Percentiles rank a stretch among this genome's conserved stretches.
phyloP scores from a whole-genome alignment of 2,888 invertebrate species.

The Molanna angustata region DNA sequence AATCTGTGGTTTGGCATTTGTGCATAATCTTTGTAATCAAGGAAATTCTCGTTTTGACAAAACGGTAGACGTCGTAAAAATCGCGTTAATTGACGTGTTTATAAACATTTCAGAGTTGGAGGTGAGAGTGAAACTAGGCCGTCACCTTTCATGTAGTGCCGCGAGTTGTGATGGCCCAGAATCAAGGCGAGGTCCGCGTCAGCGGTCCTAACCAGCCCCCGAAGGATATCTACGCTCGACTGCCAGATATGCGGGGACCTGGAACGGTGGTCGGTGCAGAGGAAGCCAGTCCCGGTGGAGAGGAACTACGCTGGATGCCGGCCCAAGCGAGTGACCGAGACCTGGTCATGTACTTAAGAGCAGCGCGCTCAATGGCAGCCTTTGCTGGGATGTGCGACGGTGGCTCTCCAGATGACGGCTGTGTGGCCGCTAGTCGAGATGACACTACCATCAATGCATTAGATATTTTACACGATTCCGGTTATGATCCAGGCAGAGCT shows the following conservation, averaged over 20 bases:
- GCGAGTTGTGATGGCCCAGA: slow-evolving; percentile 52
- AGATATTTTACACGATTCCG: slow-evolving; percentile 92
- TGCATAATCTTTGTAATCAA: slow-evolving; percentile 9
- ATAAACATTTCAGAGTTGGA: slow-evolving; percentile 35
- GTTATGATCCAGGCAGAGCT: slow-evolving; percentile 95
- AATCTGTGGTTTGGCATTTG: slow-evolving; percentile 50
- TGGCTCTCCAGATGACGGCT: slow-evolving; percentile 95
- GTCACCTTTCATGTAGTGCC: slow-evolving; percentile 32
- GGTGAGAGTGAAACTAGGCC: not conserved
- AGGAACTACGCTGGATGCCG: slow-evolving; percentile 93
- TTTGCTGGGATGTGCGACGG: slow-evolving; percentile 99
- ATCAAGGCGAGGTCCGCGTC: slow-evolving; percentile 56
- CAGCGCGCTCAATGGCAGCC: slow-evolving; percentile 96
- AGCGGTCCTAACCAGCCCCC: slow-evolving; percentile 53
- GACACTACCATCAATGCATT: slow-evolving; percentile 97
- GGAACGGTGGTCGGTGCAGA: slow-evolving; percentile 53
- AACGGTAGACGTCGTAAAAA: slow-evolving; percentile 10
- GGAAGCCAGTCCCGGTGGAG: slow-evolving; percentile 60
- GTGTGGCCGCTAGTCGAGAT: slow-evolving; percentile 93
- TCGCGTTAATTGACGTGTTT: not conserved
- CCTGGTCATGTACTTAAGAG: slow-evolving; percentile 95
- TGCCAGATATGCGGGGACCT: slow-evolving; percentile 56
- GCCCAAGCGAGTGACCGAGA: slow-evolving; percentile 91
- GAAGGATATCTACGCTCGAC: slow-evolving; percentile 53
- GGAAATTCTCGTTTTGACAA: slow-evolving; percentile 13